Conservation (phyloP, 2,888 invertebrate genomes). For the Pyralis farinalis region DNA sequence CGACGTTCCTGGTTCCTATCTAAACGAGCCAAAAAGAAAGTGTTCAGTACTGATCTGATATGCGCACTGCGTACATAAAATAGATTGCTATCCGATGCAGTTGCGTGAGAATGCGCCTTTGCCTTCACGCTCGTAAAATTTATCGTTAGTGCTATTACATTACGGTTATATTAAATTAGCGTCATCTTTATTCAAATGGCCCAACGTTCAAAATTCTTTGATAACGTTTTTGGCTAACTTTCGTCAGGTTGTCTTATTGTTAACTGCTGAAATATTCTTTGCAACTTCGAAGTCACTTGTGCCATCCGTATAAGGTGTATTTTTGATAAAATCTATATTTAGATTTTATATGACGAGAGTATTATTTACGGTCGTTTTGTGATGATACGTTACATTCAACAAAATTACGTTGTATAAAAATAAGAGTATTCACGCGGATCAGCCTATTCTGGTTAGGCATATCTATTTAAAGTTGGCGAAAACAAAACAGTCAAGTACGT, state of each 20-base stretch:
- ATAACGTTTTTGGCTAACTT: background rate
- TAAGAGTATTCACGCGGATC: background rate
- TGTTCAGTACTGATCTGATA: background rate
- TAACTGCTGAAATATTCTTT: background rate
- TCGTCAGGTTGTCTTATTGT: background rate
- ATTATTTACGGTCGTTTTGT: slow-evolving; percentile 7
- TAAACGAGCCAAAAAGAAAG: slow-evolving; percentile 6
- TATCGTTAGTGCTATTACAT: slow-evolving; percentile 20
- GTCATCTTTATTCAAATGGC: background rate
- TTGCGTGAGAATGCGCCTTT: slow-evolving; percentile 44
- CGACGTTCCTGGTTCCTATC: slow-evolving; percentile 5
- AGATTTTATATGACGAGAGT: background rate
- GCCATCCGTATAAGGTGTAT: background rate
- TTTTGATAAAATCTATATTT: background rate
- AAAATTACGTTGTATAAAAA: background rate
- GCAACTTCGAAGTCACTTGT: no score
- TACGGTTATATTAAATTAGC: slow-evolving; percentile 9
- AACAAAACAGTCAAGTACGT: no score
- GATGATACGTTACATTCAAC: background rate
- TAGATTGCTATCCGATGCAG: slow-evolving; percentile 18
- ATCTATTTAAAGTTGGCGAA: no score
- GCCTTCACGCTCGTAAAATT: slow-evolving; percentile 35
- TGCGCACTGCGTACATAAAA: background rate
- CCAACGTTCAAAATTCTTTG: background rate
- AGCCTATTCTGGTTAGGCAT: no score